phyloP scores from a whole-genome alignment of 2,888 invertebrate species.

The Scrobipalpa costella region DNA sequence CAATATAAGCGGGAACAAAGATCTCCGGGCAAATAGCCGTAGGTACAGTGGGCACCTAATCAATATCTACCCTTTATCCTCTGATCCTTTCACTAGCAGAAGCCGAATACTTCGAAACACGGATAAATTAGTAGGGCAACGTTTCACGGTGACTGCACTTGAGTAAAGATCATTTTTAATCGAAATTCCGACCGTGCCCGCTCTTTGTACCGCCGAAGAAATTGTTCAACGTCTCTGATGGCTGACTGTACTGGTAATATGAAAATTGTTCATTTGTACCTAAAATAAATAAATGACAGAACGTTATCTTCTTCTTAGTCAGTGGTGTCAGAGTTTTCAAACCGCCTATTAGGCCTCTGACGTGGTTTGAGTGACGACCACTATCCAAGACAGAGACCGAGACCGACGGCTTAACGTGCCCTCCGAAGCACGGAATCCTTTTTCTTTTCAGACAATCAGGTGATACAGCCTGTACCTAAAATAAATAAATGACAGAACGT shows the following conservation, averaged over 20 bases:
- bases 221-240: constrained; percentile 43
- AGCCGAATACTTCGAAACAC: constrained; percentile 8
- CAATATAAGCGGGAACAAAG: not conserved
- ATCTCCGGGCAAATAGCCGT: not conserved
- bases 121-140: constrained; percentile 34
- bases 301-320: too few relatives aligned
- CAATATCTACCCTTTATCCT: constrained; percentile 17
- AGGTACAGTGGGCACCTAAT: not conserved
- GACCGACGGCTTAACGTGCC: too few relatives aligned
- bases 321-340: too few relatives aligned
- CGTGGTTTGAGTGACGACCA: too few relatives aligned
- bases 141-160: constrained; percentile 57
- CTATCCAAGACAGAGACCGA: too few relatives aligned
- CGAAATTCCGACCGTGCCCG: constrained; percentile 55
- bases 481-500: too few relatives aligned
- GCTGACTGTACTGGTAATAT: constrained; percentile 5
- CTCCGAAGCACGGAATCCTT: too few relatives aligned
- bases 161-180: constrained; percentile 59
- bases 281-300: too few relatives aligned
- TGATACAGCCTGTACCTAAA: too few relatives aligned
- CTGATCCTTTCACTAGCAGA: not conserved
- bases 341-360: too few relatives aligned
- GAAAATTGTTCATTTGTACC: not conserved
- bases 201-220: constrained; percentile 50
- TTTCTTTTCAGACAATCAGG: too few relatives aligned